Base-by-base conservation (phyloP, 2,113 vertebrate genomes). In the Phalacrocorax aristotelis region DNA sequence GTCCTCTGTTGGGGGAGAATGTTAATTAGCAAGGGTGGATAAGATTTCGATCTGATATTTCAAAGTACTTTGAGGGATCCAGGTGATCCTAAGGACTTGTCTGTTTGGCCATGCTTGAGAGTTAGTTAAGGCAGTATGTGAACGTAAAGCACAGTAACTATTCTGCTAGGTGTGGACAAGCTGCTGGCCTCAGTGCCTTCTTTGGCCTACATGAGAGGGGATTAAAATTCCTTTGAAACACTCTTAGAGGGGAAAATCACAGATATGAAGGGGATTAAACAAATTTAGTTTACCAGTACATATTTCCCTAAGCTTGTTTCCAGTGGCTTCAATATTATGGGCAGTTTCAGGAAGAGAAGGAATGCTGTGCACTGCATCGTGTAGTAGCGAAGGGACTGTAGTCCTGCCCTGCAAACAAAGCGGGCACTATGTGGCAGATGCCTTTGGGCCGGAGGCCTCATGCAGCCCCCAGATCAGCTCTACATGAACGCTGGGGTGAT, bases 151-250 rank as follows among this genome's bases (percentile, higher is more conserved):
- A 6, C 44, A 30, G 46, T 38, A 60, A 44, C 44, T 27, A 15
- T 34, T 84, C 74, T 58, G 40, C 36, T 65, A 61, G 70, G 55
- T 95, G 70, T 69, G 49, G 64, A 52, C 84, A 62, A 90, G 75
- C n/a, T 88, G 51, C 85, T 80, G 42, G 44, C 61, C 40, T 26
- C 2, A 0, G 13, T 61, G 70, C 70, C 60, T 95, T 75, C 58
- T 72, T 78, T 79, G 64, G 46, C 52, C 70, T 80, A 18, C 54
- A 62, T 34, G 68, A 77, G 75, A 92, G 34, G 42, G 38, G 88
- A 96, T 96, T 96, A 96, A 95, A 93, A 96, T 96, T 95, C 93
- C 91, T 93, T 83, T 90, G 76, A 88, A 90, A 93, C 85, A 74
- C 1, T 0, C 29, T 70, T 55, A 70, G 71, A 81, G 60, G 38